A percentile compares a stretch with the other conserved stretches of the same genome.
Evolutionary conservation across 2,888 invertebrate species (phyloP).

Genomic region (Drosophila greeni): DNA sequence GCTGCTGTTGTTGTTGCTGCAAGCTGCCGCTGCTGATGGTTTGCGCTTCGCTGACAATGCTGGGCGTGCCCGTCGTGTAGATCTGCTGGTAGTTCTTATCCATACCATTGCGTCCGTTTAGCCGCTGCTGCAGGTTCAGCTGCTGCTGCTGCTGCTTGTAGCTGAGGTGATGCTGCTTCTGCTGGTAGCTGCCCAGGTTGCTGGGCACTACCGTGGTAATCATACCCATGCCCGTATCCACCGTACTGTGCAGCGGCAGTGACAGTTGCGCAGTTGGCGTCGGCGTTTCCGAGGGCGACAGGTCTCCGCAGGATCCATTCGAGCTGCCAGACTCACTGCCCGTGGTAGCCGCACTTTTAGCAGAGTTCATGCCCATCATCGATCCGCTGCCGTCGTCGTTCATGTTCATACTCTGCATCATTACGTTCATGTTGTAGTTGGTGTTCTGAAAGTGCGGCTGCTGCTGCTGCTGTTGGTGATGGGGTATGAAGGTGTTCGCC

Average conservation of each 20-base stretch:
- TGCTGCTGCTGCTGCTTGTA: constrained; percentile 76
- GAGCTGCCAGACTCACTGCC: constrained; percentile 79
- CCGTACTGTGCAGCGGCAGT: constrained; percentile 57
- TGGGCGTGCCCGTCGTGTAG: constrained; percentile 59
- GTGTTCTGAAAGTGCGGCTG: constrained; percentile 72
- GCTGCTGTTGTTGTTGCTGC: constrained; percentile 51
- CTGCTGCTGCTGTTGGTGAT: constrained; percentile 71
- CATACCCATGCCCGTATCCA: constrained; percentile 54
- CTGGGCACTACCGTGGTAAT: constrained; percentile 47
- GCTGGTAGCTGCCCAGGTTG: constrained; percentile 42
- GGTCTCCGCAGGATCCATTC: constrained; percentile 78
- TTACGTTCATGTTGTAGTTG: constrained; percentile 63
- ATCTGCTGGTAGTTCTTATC: constrained; percentile 64
- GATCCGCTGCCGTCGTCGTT: constrained; percentile 42
- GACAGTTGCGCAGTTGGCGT: constrained; percentile 52
- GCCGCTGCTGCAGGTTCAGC: constrained; percentile 72
- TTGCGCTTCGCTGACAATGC: constrained; percentile 51
- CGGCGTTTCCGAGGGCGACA: constrained; percentile 78
- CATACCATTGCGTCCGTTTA: constrained; percentile 76
- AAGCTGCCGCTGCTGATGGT: constrained; percentile 38
- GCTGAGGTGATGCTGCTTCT: constrained; percentile 71
- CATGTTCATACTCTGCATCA: constrained; percentile 76
- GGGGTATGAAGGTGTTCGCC: constrained; percentile 73
- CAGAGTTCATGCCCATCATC: constrained; percentile 54
- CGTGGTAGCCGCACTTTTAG: constrained; percentile 70